Evolutionary conservation across 2,113 vertebrate genomes (phyloP), one percentile per base, ranked within the genome.

Genomic region (Ginglymostoma cirratum): DNA sequence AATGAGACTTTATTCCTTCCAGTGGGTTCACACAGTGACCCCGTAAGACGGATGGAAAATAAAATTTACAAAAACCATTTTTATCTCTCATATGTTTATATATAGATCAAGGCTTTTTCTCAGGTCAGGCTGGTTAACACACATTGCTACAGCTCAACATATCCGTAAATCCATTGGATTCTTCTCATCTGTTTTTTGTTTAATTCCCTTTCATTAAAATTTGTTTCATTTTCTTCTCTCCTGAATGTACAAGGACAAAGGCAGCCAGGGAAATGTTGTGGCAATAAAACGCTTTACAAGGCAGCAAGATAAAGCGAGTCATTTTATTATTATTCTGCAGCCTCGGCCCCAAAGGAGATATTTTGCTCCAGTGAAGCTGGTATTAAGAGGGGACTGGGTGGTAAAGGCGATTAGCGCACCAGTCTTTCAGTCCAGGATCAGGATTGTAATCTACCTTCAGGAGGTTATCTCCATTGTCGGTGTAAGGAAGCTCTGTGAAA

Each of bases 1-100:
- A 95, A 96, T 97, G 97, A 97, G 96, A 96, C 96, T 97, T 96
- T 97, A 95, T 48, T 72, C 27, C 45, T 70, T 72, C 69, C 42
- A 72, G 17, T 72, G 67, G 69, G 66, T 52, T 45, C 45, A 30
- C 67, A 17, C 45, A 48, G 23, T 52, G 10, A 34, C 30, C 69
- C 27, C 0, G 42, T 52, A 48, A 72, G 69, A 76, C 72, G 45
- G 67, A 90, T 55, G 87, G n/a, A 72, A 95, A 95, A 76, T 38
- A 3, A 72, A 95, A 72, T 65, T 23, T 10, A 38, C 94, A 30
- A 61, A 48, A 67, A 76, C 42, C 12, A 30, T 76, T 95, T 95
- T 72, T 95, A 27, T 95, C 94, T 45, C 94, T 34, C 34, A 45
- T 52, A 52, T 52, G 72, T 95, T 93, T 66, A 38, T 93, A 95